Base-by-base conservation (phyloP, 2,797 vertebrate genomes). In the Lateolabrax maculatus region DNA sequence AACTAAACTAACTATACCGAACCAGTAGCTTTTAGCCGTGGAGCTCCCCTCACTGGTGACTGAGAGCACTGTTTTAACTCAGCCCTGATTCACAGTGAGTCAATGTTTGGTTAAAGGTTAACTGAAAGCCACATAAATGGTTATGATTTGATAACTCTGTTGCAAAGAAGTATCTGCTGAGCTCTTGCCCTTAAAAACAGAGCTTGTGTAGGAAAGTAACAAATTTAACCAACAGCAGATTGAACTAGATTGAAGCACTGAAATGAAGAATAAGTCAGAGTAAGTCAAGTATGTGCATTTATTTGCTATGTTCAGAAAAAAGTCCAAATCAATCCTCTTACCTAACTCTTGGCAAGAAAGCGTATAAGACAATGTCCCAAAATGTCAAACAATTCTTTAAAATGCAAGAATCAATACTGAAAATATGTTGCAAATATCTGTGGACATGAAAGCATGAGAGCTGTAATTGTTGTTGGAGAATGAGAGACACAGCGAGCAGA, bases 401-500 rank as follows among this genome's bases (percentile, higher is more conserved):
- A 76, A 66, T 36, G 21, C 19, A n/a, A 53, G 34, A 39, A 46
- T 27, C 21, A 37, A 16, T 23, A 2, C 19, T 34, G 60, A 36
- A 66, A 25, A 60, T 55, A 5, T 19, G 25, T 46, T 9, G 18
- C 10, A 43, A 51, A 31, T 1, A 19, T 60, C 23, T 37, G 39
- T 11, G 57, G 49, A 36, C 41, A 21, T 4, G 1, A 63, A 71
- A 18, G 57, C 52, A 4, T 16, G 37, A 65, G 64, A 62, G 2
- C 64, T 53, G 63, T 70, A 66, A 63, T 48, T 67, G 64, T 64
- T 8, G 25, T 55, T 44, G 37, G 37, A 64, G 51, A 82, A 60
- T 1, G 43, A 88, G 71, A 81, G 75, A 68, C 34, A 62, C 60
- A 13, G 39, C 19, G 41, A 78, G 61, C 80, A 58, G 58, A 87